Percentiles rank a stretch among this genome's conserved stretches.
phyloP scores from a whole-genome alignment of 2,797 vertebrate species.

The Aldrovandia affinis region DNA sequence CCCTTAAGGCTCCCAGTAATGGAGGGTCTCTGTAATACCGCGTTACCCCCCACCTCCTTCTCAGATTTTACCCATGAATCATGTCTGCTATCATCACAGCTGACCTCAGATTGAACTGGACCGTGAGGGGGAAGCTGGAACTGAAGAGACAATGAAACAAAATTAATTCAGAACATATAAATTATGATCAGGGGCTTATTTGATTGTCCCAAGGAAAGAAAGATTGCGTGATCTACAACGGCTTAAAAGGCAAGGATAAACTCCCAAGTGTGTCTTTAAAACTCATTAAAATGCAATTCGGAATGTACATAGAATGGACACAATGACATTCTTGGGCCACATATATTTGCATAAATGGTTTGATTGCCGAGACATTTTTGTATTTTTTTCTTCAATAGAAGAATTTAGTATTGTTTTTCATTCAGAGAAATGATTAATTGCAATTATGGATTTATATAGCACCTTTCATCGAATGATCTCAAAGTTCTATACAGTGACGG shows the following conservation, averaged over 20 bases:
- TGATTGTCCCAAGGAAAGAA: neutral
- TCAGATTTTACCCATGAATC: slow-evolving; percentile 1
- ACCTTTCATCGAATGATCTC: too few species aligned
- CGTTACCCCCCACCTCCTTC: neutral
- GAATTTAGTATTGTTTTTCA: too few species aligned
- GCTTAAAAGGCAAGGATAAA: neutral
- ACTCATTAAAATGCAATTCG: neutral
- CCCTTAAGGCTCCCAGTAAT: neutral
- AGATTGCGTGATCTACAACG: too few species aligned
- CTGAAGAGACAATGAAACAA: slow-evolving; percentile 4
- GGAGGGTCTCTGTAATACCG: neutral
- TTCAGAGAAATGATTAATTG: too few species aligned
- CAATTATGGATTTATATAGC: too few species aligned
- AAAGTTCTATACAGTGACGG: too few species aligned
- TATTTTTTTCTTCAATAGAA: neutral
- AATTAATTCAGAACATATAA: slow-evolving; percentile 21
- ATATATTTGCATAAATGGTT: neutral
- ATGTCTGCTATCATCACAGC: slow-evolving; percentile 7
- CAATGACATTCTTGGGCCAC: neutral
- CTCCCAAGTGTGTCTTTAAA: neutral
- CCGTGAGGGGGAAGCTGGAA: neutral
- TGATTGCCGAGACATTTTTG: neutral
- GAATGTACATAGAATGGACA: neutral
- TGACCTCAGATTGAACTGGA: neutral
- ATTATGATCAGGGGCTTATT: slow-evolving; percentile 11